Evolutionary conservation across 2,888 invertebrate genomes (phyloP), one percentile per base, ranked within the genome.

Genomic region (Empis stercorea): DNA sequence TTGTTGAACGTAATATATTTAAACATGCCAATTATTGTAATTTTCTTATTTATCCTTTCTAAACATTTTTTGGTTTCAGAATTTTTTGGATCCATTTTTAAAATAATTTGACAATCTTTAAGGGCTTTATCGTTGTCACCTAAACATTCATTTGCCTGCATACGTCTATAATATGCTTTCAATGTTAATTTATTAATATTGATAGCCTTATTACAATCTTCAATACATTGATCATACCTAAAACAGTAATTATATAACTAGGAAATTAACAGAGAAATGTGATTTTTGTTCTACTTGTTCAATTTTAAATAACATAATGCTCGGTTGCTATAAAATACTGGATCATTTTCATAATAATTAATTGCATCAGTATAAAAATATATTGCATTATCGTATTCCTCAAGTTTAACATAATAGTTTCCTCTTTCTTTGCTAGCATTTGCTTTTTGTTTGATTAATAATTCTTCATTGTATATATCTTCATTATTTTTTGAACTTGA

Each of bases 311-410:
- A 78, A 57, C 94, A 94, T 46, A 93, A 74, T 2, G 89, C 93
- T 56, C 95, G 75, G 65, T 95, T 95, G 1, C 89, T 87, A 59
- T 78, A 89, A 61, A 85, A 86, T 13, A 87, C 75, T 3, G 92
- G 79, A 64, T 89, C 81, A 63, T 79, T 76, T 10, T 82, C 76
- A 57, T 87, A 87, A 48, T 83, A 67, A 49, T 85, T 80, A 36
- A 97, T 92, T 0, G 96, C 96, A 61, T 83, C 78, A 38, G 81
- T 82, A 64, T 97, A 99, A 63, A 85, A 86, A 7, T 76, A 69
- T 48, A 94, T 82, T 0, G 97, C 97, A 54, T 86, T 82, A 20
- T 80, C 77, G 78, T 87, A 97, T 59, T 89, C 80, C 56, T 83
- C 76, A 32, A 73, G 64, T 59, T 82, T 83, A 16, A 93, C 92